Conservation (phyloP, 2,113 vertebrate species). For the Enhydra lutris region DNA sequence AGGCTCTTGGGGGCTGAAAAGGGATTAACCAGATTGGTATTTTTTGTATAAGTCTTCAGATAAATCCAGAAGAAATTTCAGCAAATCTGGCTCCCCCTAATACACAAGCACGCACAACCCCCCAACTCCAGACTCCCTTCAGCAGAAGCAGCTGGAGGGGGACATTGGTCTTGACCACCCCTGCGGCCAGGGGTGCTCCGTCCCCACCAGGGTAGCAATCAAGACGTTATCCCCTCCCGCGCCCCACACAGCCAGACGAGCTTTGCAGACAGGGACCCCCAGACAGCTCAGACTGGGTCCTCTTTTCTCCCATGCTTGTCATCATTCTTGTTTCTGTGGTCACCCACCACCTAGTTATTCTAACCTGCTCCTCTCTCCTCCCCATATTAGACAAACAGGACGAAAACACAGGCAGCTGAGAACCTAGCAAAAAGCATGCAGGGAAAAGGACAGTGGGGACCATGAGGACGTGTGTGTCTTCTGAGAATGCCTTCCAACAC, state of each 20-base stretch:
- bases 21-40: not conserved
- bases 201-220: not conserved
- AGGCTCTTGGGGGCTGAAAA: not conserved
- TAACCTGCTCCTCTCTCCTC: not conserved
- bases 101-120: not conserved
- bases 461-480: not conserved
- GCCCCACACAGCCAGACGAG: not conserved
- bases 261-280: not conserved
- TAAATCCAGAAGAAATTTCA: not conserved
- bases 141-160: not conserved
- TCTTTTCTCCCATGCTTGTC: not conserved
- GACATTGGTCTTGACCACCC: not conserved
- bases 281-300: not conserved
- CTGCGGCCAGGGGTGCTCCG: not conserved
- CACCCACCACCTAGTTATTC: fast-evolving
- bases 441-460: not conserved
- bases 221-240: too few relatives aligned
- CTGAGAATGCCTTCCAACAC: not conserved
- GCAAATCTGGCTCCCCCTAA: not conserved
- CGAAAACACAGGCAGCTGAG: not conserved
- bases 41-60: not conserved
- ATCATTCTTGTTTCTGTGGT: not conserved
- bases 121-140: not conserved
- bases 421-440: not conserved
- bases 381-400: not conserved